Percentiles rank a stretch among this genome's conserved stretches.
phyloP scores from a whole-genome alignment of 2,797 vertebrate genomes.

The Cirrhinus molitorella region DNA sequence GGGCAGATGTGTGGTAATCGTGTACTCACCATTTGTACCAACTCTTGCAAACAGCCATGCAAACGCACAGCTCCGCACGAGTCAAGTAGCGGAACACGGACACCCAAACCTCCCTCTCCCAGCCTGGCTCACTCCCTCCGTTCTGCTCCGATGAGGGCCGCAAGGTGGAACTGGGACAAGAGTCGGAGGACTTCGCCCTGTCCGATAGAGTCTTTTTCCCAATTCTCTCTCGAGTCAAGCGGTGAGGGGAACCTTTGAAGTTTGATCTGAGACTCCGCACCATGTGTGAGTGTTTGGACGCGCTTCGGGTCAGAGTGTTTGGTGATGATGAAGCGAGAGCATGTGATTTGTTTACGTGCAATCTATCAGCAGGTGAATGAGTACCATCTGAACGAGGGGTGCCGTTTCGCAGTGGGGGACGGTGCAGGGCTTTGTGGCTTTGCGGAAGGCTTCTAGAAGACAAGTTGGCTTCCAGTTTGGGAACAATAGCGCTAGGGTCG shows the following conservation, averaged over 20 bases:
- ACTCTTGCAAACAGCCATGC: conserved; percentile 99
- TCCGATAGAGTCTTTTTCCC: conserved; percentile 72
- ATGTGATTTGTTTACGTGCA: conserved; percentile 19
- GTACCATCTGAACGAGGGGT: conserved; percentile 63
- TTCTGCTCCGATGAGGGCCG: conserved; percentile 61
- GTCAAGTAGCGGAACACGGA: conserved; percentile 97
- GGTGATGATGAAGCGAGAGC: conserved; percentile 22
- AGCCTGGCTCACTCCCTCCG: conserved; percentile 82
- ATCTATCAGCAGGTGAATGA: conserved; percentile 38
- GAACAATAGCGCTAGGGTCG: conserved; percentile 90
- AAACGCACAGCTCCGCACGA: conserved; percentile 93
- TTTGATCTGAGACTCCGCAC: conserved; percentile 43
- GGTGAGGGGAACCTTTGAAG: conserved; percentile 26
- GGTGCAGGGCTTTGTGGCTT: conserved; percentile 78
- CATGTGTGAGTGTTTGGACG: conserved; percentile 46
- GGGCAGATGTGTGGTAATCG: not conserved
- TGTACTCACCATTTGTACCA: conserved; percentile 98
- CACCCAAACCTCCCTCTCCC: conserved; percentile 97
- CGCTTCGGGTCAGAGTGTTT: conserved; percentile 43
- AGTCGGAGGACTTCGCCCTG: conserved; percentile 66
- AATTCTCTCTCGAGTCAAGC: conserved; percentile 29
- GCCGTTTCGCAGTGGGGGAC: conserved; percentile 79
- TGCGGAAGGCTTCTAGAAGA: conserved; percentile 71
- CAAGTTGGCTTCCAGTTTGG: conserved; percentile 94
- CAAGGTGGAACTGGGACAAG: conserved; percentile 27